These are phyloP conservation scores for Drosophila asahinai DNA, from an alignment of 1,140 invertebrate species.

Conservation along the genomic window DNA sequence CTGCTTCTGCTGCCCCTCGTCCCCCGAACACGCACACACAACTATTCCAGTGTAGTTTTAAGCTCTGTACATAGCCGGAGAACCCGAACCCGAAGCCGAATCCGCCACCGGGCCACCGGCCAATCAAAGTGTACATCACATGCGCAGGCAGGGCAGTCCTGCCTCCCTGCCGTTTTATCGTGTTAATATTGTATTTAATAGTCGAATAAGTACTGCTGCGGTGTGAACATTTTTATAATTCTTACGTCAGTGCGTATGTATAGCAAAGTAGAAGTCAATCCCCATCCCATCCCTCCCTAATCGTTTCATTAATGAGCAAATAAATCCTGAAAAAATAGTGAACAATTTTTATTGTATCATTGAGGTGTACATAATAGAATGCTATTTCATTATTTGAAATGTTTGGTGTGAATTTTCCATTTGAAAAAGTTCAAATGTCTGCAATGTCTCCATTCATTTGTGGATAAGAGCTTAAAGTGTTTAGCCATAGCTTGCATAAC, in stretches of 20 bases:
- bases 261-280: not conserved
- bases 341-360: not conserved
- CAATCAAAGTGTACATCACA: conserved; percentile 29
- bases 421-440: too few species aligned
- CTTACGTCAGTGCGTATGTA: conserved; percentile 24
- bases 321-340: conserved; percentile 17
- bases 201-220: conserved; percentile 29
- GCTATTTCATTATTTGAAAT: too few species aligned
- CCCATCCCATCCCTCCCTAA: not conserved
- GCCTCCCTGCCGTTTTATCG: conserved; percentile 14
- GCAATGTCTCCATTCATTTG: too few species aligned
- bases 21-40: not conserved
- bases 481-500: too few species aligned
- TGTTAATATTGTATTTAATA: conserved; percentile 48
- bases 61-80: conserved; percentile 48
- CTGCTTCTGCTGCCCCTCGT: not conserved
- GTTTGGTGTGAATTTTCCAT: too few species aligned
- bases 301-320: conserved; percentile 11
- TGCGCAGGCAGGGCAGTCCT: not conserved
- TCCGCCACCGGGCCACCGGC: conserved; percentile 2
- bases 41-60: conserved; percentile 52
- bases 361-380: too few species aligned
- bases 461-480: too few species aligned
- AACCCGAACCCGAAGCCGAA: not conserved
- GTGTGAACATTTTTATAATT: conserved; percentile 25